Conservation (phyloP, 1,140 invertebrate genomes). For the Campodea augens region DNA sequence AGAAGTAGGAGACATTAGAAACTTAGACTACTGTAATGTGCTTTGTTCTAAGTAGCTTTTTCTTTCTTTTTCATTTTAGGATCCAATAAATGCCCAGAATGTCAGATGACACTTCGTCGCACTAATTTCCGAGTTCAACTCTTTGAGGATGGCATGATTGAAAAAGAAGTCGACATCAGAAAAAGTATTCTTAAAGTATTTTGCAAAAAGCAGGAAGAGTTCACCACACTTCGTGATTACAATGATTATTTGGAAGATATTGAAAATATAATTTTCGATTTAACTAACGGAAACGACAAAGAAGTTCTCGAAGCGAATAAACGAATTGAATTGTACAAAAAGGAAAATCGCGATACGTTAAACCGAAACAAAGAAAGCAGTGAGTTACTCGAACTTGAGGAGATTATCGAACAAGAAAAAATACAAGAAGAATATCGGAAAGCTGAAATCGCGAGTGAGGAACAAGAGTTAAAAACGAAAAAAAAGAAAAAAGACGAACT, state of each 20-base stretch:
- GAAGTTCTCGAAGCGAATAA: constrained; percentile 78
- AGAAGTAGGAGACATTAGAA: too few species aligned
- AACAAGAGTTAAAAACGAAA: constrained; percentile 39
- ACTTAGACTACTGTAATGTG: too few species aligned
- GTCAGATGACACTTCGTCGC: constrained; percentile 62
- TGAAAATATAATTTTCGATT: constrained; percentile 77
- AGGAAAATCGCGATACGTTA: constrained; percentile 79
- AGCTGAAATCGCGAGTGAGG: constrained; percentile 21
- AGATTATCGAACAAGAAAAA: constrained; percentile 68
- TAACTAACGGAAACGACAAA: constrained; percentile 77
- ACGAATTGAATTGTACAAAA: constrained; percentile 84
- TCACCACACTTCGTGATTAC: constrained; percentile 54
- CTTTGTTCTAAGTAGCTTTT: too few species aligned
- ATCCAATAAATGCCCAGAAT: constrained; percentile 81
- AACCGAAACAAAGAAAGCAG: constrained; percentile 66
- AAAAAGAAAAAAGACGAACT: constrained; percentile 72
- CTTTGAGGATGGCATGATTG: constrained; percentile 88
- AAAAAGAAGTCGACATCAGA: constrained; percentile 94
- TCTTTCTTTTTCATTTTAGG: too few species aligned
- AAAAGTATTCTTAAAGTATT: constrained; percentile 73
- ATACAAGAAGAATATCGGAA: constrained; percentile 39
- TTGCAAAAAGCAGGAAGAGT: constrained; percentile 84
- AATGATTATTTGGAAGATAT: constrained; percentile 89
- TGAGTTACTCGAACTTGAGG: constrained; percentile 68
- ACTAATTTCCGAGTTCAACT: constrained; percentile 84